Conservation (phyloP, 2,888 invertebrate species). For the Synanthedon tipuliformis region DNA sequence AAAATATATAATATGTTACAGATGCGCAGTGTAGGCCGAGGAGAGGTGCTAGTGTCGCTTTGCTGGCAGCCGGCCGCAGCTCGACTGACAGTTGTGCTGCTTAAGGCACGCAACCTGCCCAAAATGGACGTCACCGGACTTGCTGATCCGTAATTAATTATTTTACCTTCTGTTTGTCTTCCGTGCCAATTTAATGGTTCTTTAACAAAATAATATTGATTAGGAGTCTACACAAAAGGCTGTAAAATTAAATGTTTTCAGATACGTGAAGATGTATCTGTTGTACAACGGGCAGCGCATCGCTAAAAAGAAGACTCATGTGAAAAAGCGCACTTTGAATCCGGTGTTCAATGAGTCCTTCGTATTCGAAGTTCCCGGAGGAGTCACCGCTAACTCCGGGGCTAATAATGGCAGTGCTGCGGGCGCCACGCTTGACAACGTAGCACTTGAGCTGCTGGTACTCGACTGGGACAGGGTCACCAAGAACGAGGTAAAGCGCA, state of each 20-base stretch:
- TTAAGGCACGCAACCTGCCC: slow-evolving; percentile 97
- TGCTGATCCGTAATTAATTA: slow-evolving; percentile 92
- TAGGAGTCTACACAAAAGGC: too few relatives aligned
- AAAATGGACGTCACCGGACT: slow-evolving; percentile 98
- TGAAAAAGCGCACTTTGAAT: slow-evolving; percentile 96
- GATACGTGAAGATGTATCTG: slow-evolving; percentile 94
- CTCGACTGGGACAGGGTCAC: slow-evolving; percentile 98
- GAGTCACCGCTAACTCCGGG: slow-evolving; percentile 71
- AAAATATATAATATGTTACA: slow-evolving; percentile 26
- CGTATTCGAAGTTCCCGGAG: slow-evolving; percentile 92
- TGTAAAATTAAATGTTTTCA: slow-evolving; percentile 11
- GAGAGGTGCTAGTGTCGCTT: slow-evolving; percentile 93
- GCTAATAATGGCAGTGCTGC: slow-evolving; percentile 49
- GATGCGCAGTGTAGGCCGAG: slow-evolving; percentile 93
- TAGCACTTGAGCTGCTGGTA: slow-evolving; percentile 88
- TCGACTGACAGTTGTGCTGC: slow-evolving; percentile 93
- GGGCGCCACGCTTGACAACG: slow-evolving; percentile 81
- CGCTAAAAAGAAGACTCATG: slow-evolving; percentile 99
- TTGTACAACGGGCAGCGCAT: slow-evolving; percentile 97
- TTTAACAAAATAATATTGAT: too few relatives aligned
- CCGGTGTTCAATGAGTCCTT: slow-evolving; percentile 99
- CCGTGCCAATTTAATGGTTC: too few relatives aligned
- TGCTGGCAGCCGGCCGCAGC: slow-evolving; percentile 99
- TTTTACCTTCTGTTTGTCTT: too few relatives aligned
- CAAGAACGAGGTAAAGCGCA: slow-evolving; percentile 86